Evolutionary conservation across 2,113 vertebrate genomes (phyloP).

Genomic region (Halichoeres trimaculatus): DNA sequence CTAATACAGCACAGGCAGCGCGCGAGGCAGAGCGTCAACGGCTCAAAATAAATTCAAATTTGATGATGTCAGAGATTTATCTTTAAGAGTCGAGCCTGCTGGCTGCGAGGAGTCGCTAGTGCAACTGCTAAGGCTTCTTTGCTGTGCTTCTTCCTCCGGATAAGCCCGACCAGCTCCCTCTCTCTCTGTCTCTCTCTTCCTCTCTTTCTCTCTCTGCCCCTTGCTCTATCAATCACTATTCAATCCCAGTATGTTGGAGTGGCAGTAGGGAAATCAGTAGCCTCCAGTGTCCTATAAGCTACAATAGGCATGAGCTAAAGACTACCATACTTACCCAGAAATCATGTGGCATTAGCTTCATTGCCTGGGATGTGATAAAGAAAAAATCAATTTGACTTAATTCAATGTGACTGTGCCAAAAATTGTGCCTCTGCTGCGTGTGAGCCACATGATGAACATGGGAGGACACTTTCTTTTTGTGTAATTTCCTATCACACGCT

Average conservation of each 20-base stretch:
- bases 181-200: slow-evolving; percentile 30
- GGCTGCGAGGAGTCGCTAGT: slow-evolving; percentile 60
- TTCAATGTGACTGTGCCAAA: slow-evolving; percentile 31
- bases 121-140: slow-evolving; percentile 64
- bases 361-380: slow-evolving; percentile 54
- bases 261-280: slow-evolving; percentile 37
- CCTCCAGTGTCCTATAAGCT: slow-evolving; percentile 26
- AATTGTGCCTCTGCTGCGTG: slow-evolving; percentile 4
- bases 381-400: slow-evolving; percentile 56
- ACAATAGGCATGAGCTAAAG: slow-evolving; percentile 31
- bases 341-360: slow-evolving; percentile 44
- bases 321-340: slow-evolving; percentile 46
- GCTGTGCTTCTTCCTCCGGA: slow-evolving; percentile 67
- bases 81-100: slow-evolving; percentile 34
- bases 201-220: slow-evolving; percentile 18
- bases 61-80: slow-evolving; percentile 17
- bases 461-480: neutral
- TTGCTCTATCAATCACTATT: slow-evolving; percentile 61
- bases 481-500: slow-evolving; percentile 1
- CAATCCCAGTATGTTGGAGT: slow-evolving; percentile 56
- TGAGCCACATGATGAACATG: slow-evolving; percentile 20
- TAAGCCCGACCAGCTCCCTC: slow-evolving; percentile 39
- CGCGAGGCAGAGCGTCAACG: neutral
- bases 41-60: slow-evolving; percentile 17
- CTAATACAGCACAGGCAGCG: neutral